phyloP scores from a whole-genome alignment of 1,140 invertebrate genomes.

The Hermatobates lingyangjiaoensis region DNA sequence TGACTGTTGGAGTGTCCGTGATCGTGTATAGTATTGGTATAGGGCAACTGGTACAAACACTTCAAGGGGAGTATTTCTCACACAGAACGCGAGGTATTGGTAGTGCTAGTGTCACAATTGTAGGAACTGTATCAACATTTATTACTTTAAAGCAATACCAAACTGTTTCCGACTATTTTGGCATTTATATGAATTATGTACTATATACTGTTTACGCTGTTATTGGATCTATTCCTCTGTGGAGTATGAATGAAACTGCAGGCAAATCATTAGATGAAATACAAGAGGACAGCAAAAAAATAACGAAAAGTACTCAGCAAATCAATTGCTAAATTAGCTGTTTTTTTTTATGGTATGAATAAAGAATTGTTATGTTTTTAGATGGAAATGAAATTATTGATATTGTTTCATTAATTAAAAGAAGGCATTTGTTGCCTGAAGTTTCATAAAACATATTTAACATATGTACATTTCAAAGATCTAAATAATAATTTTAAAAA shows the following conservation, averaged over 20 bases:
- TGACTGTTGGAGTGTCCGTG: constrained; percentile 24
- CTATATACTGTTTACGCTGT: constrained; percentile 33
- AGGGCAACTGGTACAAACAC: constrained; percentile 25
- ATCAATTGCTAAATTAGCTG: too few relatives aligned
- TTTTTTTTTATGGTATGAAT: too few relatives aligned
- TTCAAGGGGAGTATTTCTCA: constrained; percentile 27
- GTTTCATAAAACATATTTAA: too few relatives aligned
- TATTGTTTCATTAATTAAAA: too few relatives aligned
- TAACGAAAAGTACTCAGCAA: too few relatives aligned
- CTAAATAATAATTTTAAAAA: too few relatives aligned
- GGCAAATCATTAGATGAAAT: constrained; percentile 50
- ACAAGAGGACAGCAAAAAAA: constrained; percentile 19
- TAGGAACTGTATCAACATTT: constrained; percentile 23
- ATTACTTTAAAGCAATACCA: constrained; percentile 26
- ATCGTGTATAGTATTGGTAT: constrained; percentile 24
- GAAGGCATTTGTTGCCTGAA: too few relatives aligned
- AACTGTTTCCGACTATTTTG: constrained; percentile 26
- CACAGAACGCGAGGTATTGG: constrained; percentile 28
- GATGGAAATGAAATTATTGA: too few relatives aligned
- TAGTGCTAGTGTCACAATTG: constrained; percentile 24
- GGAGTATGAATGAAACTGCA: constrained; percentile 58
- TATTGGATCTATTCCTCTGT: constrained; percentile 32
- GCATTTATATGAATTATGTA: constrained; percentile 33
- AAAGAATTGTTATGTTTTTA: too few relatives aligned
- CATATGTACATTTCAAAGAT: too few relatives aligned